Percentiles rank a stretch among this genome's conserved stretches.
These are phyloP conservation scores for Cephus rjabovi DNA, from an alignment of 2,888 invertebrate species.

Conservation along the genomic window DNA sequence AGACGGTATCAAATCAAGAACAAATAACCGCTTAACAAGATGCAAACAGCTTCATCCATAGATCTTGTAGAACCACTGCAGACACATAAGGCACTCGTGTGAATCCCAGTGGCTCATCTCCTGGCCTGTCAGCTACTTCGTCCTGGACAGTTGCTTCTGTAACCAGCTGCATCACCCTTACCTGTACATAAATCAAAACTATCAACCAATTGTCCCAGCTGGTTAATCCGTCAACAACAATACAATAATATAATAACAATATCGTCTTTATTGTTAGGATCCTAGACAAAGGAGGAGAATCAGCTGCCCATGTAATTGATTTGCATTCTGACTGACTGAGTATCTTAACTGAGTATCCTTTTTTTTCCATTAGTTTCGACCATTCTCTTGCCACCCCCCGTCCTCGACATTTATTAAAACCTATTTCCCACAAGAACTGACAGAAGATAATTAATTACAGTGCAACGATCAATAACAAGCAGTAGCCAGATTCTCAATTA, in stretches of 20 bases:
- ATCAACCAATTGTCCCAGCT: not conserved
- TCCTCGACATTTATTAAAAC: not conserved
- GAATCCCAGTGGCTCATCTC: not conserved
- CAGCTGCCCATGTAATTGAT: not conserved
- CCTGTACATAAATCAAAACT: not conserved
- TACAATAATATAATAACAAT: not conserved
- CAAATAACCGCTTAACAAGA: conserved; percentile 63
- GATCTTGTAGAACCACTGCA: not conserved
- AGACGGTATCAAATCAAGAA: conserved; percentile 59
- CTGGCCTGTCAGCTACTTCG: not conserved
- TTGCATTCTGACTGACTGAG: not conserved
- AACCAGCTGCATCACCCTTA: not conserved
- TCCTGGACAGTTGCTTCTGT: not conserved
- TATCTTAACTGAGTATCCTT: not conserved
- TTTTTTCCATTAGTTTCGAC: not conserved
- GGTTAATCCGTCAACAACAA: not conserved
- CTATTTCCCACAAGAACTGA: not conserved
- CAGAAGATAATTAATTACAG: not conserved
- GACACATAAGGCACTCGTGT: not conserved
- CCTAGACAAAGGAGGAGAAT: not conserved
- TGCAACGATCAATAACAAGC: not conserved
- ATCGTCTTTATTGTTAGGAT: not conserved
- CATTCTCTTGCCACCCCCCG: not conserved
- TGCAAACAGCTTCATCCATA: conserved; percentile 53
- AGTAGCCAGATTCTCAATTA: not conserved